Evolutionary conservation across 1,140 invertebrate genomes (phyloP).

Genomic region (Stenopsyche tienmushanensis): DNA sequence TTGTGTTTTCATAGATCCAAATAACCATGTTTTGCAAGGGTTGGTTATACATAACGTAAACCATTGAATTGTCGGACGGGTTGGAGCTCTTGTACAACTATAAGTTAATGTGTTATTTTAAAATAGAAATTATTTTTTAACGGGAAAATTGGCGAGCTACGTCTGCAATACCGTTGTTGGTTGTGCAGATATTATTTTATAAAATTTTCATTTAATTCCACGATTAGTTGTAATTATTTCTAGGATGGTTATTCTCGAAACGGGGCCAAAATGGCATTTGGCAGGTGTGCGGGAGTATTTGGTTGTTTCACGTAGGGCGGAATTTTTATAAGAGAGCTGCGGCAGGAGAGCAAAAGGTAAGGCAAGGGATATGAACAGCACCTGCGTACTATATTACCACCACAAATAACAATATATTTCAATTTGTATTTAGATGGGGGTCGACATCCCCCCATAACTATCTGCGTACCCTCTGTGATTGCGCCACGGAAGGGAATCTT

Average conservation of each 20-base stretch:
- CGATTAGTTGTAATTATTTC: too few relatives aligned
- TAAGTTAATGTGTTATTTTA: too few relatives aligned
- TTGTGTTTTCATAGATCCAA: too few relatives aligned
- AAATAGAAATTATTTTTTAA: too few relatives aligned
- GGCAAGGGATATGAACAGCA: constrained; percentile 21
- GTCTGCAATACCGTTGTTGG: too few relatives aligned
- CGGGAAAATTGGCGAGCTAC: too few relatives aligned
- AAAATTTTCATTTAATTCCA: neutral
- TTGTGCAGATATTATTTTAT: neutral
- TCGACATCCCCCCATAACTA: constrained; percentile 9
- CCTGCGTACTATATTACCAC: constrained; percentile 29
- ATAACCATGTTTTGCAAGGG: too few relatives aligned
- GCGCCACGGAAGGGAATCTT: neutral
- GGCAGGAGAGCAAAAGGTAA: neutral
- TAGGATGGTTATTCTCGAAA: too few relatives aligned
- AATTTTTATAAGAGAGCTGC: too few relatives aligned
- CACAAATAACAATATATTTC: constrained; percentile 34
- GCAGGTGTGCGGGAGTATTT: neutral
- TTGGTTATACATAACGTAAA: too few relatives aligned
- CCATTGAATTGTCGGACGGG: too few relatives aligned
- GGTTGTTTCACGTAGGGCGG: neutral
- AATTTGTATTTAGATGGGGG: constrained; percentile 35
- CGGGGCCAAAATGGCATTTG: neutral
- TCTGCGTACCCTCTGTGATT: constrained; percentile 12
- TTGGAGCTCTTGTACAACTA: too few relatives aligned